Evolutionary conservation across 2,113 vertebrate species (phyloP).

Genomic region (Corythornis vintsioides): DNA sequence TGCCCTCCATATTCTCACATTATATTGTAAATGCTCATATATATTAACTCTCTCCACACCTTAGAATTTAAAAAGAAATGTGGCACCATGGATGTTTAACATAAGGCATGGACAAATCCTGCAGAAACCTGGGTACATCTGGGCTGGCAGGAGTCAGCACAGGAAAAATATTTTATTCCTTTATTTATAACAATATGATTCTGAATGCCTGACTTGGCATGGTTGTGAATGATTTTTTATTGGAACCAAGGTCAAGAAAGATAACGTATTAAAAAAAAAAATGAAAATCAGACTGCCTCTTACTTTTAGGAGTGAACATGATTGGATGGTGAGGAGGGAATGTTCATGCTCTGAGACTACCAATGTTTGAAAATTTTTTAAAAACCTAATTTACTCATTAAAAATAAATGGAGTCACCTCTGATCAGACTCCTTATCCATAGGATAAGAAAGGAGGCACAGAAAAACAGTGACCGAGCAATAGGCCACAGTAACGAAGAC

Average conservation of each 20-base stretch:
- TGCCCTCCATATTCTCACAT: background rate
- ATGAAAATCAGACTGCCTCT: background rate
- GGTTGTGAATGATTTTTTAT: background rate
- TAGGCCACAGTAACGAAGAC: background rate
- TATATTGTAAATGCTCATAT: background rate
- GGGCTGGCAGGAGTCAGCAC: background rate
- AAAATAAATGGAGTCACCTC: background rate
- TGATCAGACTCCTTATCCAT: background rate
- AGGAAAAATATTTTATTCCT: background rate
- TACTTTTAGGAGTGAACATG: background rate
- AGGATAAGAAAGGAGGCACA: background rate
- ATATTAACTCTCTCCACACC: background rate
- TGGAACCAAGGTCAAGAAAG: background rate
- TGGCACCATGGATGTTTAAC: background rate
- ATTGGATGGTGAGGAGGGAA: background rate
- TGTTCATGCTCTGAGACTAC: fast-evolving
- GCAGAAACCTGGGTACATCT: background rate
- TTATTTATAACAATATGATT: background rate
- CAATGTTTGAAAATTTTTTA: background rate
- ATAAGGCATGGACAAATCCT: background rate
- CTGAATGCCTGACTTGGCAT: background rate
- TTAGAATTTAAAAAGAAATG: background rate
- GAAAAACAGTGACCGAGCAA: background rate
- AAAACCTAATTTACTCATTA: background rate
- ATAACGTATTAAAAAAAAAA: background rate